A percentile compares a stretch with the other conserved stretches of the same genome.
These are phyloP conservation scores for Pinna nobilis DNA, from an alignment of 1,140 invertebrate species.

Conservation along the genomic window DNA sequence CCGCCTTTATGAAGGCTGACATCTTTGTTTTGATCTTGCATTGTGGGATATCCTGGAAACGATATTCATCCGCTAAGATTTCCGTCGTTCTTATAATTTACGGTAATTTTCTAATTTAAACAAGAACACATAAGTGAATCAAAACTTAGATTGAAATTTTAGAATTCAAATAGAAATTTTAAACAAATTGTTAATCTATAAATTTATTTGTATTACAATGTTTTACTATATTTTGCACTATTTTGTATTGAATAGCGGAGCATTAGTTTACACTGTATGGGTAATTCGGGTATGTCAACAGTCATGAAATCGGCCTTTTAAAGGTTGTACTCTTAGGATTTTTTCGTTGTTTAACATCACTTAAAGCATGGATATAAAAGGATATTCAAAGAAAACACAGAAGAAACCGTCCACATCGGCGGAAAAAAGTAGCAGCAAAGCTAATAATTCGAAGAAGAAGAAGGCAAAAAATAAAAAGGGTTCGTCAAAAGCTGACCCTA, in stretches of 20 bases:
- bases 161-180: background rate
- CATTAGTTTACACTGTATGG: constrained; percentile 22
- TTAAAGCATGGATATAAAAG: constrained; percentile 26
- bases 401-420: constrained; percentile 24
- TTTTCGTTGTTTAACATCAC: too few relatives aligned
- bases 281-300: constrained; percentile 19
- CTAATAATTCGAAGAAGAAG: constrained; percentile 42
- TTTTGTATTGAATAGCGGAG: constrained; percentile 4
- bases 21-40: background rate
- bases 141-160: too few relatives aligned
- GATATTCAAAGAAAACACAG: constrained; percentile 22
- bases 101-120: background rate
- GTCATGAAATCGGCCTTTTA: constrained; percentile 8
- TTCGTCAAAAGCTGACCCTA: constrained; percentile 36
- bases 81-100: constrained; percentile 10
- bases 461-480: constrained; percentile 47
- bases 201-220: background rate
- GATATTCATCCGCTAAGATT: constrained; percentile 14
- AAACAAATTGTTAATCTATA: background rate
- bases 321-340: too few relatives aligned
- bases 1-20: too few relatives aligned
- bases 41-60: constrained; percentile 8
- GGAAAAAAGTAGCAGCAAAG: constrained; percentile 30
- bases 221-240: background rate
- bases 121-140: too few relatives aligned